A percentile compares a stretch with the other conserved stretches of the same genome.
These are phyloP conservation scores for Syngnathus rostellatus DNA, from an alignment of 2,797 vertebrate species.

Conservation along the genomic window DNA sequence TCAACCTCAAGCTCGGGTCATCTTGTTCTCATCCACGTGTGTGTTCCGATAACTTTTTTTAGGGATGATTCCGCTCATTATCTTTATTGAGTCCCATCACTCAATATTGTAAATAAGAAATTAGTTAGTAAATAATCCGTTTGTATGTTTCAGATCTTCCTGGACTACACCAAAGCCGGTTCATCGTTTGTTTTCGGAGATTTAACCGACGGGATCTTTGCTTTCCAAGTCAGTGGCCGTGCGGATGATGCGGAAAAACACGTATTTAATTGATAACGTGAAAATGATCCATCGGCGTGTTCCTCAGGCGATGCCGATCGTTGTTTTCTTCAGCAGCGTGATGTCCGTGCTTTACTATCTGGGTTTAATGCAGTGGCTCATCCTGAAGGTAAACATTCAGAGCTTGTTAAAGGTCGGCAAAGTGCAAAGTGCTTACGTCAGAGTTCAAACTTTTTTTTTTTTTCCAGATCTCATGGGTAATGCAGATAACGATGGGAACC, in stretches of 20 bases:
- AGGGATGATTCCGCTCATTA: background rate
- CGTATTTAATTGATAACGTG: background rate
- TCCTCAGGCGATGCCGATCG: slow-evolving; percentile 79
- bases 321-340: slow-evolving; percentile 94
- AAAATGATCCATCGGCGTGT: slow-evolving; percentile 10
- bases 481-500: slow-evolving; percentile 91
- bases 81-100: background rate
- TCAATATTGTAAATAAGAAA: background rate
- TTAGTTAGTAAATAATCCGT: background rate
- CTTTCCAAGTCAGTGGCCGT: slow-evolving; percentile 83
- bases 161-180: slow-evolving; percentile 79
- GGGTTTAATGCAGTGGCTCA: slow-evolving; percentile 91
- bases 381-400: slow-evolving; percentile 78
- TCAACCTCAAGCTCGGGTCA: background rate
- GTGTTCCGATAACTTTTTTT: background rate
- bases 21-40: background rate
- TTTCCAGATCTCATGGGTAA: slow-evolving; percentile 84
- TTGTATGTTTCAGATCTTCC: slow-evolving; percentile 73
- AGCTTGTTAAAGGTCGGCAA: too few species aligned
- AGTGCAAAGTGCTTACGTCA: background rate
- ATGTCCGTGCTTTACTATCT: slow-evolving; percentile 92
- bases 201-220: slow-evolving; percentile 72
- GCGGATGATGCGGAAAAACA: background rate
- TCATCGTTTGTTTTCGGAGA: slow-evolving; percentile 85
- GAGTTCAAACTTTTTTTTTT: slow-evolving; percentile 43